Percentiles rank a stretch among this genome's conserved stretches.
Evolutionary conservation across 2,888 invertebrate genomes (phyloP).

Genomic region (Drosophila paramelanica): DNA sequence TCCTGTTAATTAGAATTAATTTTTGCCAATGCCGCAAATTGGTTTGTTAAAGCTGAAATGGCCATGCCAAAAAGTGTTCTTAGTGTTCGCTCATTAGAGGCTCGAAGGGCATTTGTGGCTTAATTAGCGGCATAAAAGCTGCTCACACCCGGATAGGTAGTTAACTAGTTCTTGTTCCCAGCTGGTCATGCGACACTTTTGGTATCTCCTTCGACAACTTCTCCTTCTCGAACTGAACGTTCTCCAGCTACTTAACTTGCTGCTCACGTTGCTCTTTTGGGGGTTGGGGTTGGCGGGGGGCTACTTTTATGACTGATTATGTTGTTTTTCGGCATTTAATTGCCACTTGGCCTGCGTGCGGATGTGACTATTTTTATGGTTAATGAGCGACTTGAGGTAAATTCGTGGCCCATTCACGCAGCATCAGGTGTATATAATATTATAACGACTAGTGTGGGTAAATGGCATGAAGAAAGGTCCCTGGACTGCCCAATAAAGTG

Average conservation of each 20-base stretch:
- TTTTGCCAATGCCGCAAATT: constrained; percentile 21
- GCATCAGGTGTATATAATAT: constrained; percentile 56
- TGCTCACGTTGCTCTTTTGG: constrained; percentile 59
- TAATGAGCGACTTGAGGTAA: constrained; percentile 69
- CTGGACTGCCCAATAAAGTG: constrained; percentile 58
- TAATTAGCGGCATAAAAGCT: constrained; percentile 68
- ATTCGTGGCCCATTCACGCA: constrained; percentile 39
- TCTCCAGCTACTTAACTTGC: constrained; percentile 53
- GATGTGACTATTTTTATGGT: constrained; percentile 77
- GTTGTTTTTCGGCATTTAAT: constrained; percentile 75
- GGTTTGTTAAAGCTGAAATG: constrained; percentile 33
- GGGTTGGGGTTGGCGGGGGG: constrained; percentile 1
- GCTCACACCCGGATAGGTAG: constrained; percentile 27
- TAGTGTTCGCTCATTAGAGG: constrained; percentile 49
- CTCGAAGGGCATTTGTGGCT: constrained; percentile 46
- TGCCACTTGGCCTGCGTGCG: constrained; percentile 66
- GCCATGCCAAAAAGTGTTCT: constrained; percentile 34
- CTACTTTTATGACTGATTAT: constrained; percentile 74
- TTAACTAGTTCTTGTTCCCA: constrained; percentile 26
- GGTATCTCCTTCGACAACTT: constrained; percentile 9
- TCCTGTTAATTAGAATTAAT: constrained; percentile 62
- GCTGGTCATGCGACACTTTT: constrained; percentile 71
- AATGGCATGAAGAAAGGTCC: constrained; percentile 9
- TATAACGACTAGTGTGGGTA: constrained; percentile 22
- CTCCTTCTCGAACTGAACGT: too few species aligned